Conservation (phyloP, 1,140 invertebrate species). For the Zaprionus ornatus region DNA sequence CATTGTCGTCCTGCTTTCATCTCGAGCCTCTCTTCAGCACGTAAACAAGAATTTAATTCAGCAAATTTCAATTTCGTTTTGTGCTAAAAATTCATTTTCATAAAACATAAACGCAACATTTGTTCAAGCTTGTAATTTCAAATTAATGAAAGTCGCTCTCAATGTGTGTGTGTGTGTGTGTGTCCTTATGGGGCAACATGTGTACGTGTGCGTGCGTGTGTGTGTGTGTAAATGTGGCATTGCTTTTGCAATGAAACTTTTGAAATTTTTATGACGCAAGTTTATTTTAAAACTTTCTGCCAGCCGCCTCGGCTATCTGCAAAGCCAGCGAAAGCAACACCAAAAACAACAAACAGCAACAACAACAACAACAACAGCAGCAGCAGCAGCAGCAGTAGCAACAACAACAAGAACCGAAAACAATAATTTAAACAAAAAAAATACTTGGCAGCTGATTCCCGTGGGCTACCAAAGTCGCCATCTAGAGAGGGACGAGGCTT, state of each 20-base stretch:
- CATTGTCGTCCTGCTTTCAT: neutral
- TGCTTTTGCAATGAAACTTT: constrained; percentile 57
- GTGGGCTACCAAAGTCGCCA: constrained; percentile 43
- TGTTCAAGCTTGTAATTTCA: constrained; percentile 26
- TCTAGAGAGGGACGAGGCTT: constrained; percentile 5
- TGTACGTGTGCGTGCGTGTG: neutral
- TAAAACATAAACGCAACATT: constrained; percentile 24
- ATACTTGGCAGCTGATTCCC: constrained; percentile 72
- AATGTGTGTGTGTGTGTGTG: constrained; percentile 16
- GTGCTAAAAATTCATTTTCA: constrained; percentile 26
- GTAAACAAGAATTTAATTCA: constrained; percentile 12
- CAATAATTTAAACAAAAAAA: constrained; percentile 30
- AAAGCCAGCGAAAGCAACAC: constrained; percentile 9
- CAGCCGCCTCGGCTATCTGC: constrained; percentile 42
- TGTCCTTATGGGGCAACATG: constrained; percentile 13
- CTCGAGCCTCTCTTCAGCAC: neutral
- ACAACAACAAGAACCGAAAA: constrained; percentile 20
- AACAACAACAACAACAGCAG: constrained; percentile 10
- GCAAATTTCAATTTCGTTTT: constrained; percentile 23
- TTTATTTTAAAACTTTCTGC: constrained; percentile 78
- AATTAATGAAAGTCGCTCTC: constrained; percentile 21
- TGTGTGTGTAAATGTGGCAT: constrained; percentile 29
- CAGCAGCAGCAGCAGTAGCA: constrained; percentile 4
- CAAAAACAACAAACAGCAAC: constrained; percentile 30
- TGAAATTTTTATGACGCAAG: constrained; percentile 78